Evolutionary conservation across 2,888 invertebrate genomes (phyloP), one percentile per base, ranked within the genome.

Genomic region (Leptarthrus brevirostris): DNA sequence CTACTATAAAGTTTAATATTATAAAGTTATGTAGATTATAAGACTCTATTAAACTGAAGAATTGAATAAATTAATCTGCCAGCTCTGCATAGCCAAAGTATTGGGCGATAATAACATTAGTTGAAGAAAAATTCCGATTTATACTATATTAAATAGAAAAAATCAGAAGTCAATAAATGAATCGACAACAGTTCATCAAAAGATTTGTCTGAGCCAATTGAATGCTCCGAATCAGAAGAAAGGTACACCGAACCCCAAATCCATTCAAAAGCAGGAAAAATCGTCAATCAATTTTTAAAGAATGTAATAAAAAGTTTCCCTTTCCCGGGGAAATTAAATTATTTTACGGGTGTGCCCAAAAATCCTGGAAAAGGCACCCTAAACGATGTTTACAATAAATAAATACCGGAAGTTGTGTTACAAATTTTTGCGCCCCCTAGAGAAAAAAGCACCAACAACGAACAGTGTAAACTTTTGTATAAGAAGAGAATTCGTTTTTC

Each of bases 211-310:
- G 8, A 8, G 8, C 30, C 30, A 30, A 30, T 8, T 30, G 30
- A 30, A 30, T 30, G 30, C 8, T 30, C 30, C 8, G 8, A 30
- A 30, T 5, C 8, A 30, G 30, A 8, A 5, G 30, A 8, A 30
- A 30, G 56, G 56, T 56, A 56, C 56, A 56, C 24, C 26, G 30
- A 56, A 56, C 56, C 30, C 26, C 24, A 30, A 56, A 24, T 24
- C 30, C 26, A 56, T 56, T 58, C 36, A 58, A 36, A 24, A 58
- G 10, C n/a, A 34, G 34, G 36, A 36, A 36, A 34, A 58, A 16
- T 58, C 58, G 18, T 58, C 34, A 34, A 36, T 58, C 58, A 58
- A 58, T 58, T 58, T 58, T 58, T 58, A 58, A 58, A 20, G 58
- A 58, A 58, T 58, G 36, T 34, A 34, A 58, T 34, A 58, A 58